Base-by-base conservation (phyloP, 2,113 vertebrate genomes). In the Esox niger region DNA sequence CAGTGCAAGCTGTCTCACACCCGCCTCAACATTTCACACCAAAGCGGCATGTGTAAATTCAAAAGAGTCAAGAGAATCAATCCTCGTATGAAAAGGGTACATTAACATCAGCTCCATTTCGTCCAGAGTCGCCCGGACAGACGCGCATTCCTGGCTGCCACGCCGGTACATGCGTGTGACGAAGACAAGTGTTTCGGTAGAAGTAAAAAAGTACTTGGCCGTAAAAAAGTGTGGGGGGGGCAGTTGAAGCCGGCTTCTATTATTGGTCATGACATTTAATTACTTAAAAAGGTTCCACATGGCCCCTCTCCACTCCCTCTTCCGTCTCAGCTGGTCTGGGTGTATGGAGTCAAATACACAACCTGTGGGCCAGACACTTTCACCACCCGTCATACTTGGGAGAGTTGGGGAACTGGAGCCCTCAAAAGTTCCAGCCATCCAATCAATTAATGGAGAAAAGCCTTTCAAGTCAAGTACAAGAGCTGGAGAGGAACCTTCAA, bases 1-100 rank as follows among this genome's bases (percentile, higher is more conserved):
- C 77, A 61, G 33, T 70, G 70, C 74, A 68, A 73, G 72, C 29
- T 66, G 4, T 10, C 26, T 17, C 30, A 17, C 27, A 27, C 17
- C 29, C 56, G 62, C 70, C 21, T 11, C 60, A 57, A 65, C 52
- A 59, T 64, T 52, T 43, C 69, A 68, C 76, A 65, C 67, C 56
- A 67, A 74, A 68, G 55, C 64, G 47, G 29, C 15, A 59, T 59
- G 31, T 76, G 74, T 84, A 79, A 81, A 71, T 79, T 77, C 64
- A 25, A 64, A 77, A 69, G 69, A 68, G 57, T 20, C 27, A 27
- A n/a, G n/a, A n/a, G 70, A 84, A 81, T 79, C 56, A 63, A 79
- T 78, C 76, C 71, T 68, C 43, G 62, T 81, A 78, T 71, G 71
- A 76, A 81, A 81, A 73, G 43, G 77, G 58, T 26, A 68, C 33